A percentile compares a stretch with the other conserved stretches of the same genome.
phyloP scores from a whole-genome alignment of 2,888 invertebrate genomes.

The Junonia oenone region DNA sequence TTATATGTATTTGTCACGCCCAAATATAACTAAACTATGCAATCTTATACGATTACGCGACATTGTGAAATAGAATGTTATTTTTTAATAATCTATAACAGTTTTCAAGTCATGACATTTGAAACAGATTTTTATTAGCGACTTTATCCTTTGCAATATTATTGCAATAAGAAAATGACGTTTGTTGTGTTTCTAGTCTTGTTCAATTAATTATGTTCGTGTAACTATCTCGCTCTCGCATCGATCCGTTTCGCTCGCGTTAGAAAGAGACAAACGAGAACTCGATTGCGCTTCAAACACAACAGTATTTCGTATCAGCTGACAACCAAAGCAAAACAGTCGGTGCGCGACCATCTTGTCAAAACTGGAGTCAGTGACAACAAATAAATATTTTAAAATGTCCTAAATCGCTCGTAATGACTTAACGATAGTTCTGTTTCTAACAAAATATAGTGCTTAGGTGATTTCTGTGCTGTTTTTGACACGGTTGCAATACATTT shows the following conservation, averaged over 20 bases:
- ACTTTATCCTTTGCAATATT: constrained; percentile 60
- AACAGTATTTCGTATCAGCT: constrained; percentile 77
- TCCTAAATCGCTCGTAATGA: constrained; percentile 71
- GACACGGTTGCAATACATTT: constrained; percentile 64
- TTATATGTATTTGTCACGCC: constrained; percentile 54
- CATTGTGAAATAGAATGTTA: constrained; percentile 69
- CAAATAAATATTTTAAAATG: constrained; percentile 79
- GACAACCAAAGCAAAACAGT: constrained; percentile 81
- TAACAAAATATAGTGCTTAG: constrained; percentile 66
- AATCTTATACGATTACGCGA: constrained; percentile 44
- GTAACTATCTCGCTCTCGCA: constrained; percentile 45
- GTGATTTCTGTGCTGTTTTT: constrained; percentile 63
- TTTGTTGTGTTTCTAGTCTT: constrained; percentile 58
- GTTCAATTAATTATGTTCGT: constrained; percentile 46
- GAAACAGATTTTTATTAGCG: constrained; percentile 45
- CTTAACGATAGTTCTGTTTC: constrained; percentile 63
- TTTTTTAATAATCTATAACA: constrained; percentile 40
- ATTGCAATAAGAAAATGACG: constrained; percentile 70
- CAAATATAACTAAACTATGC: constrained; percentile 50
- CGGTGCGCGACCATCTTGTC: constrained; percentile 81
- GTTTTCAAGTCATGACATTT: constrained; percentile 63
- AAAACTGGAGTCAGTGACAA: constrained; percentile 77
- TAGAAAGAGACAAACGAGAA: constrained; percentile 42
- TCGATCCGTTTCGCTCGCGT: constrained; percentile 7
- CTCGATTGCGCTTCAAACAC: constrained; percentile 48